phyloP scores from a whole-genome alignment of 2,888 invertebrate genomes.

The Heliconius aoede region DNA sequence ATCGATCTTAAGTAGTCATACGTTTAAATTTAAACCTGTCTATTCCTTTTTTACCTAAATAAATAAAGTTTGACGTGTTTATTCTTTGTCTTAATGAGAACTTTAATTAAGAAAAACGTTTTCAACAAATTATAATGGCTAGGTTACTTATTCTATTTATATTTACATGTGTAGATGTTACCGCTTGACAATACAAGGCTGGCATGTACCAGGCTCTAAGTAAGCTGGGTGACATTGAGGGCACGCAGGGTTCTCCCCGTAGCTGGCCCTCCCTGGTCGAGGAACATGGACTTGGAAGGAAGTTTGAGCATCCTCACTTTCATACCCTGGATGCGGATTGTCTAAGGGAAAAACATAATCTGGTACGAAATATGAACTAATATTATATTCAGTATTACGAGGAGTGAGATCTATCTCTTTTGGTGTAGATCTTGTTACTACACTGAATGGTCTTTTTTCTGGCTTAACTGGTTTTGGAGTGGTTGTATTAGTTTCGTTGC shows the following conservation, averaged over 20 bases:
- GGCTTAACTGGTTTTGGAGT: constrained; percentile 56
- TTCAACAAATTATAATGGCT: constrained; percentile 31
- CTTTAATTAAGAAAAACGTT: constrained; percentile 7
- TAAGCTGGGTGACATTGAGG: constrained; percentile 87
- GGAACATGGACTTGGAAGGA: constrained; percentile 85
- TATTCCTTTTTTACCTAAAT: constrained; percentile 27
- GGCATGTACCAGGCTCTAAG: constrained; percentile 85
- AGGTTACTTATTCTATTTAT: constrained; percentile 25
- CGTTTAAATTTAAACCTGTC: constrained; percentile 16
- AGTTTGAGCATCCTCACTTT: constrained; percentile 81
- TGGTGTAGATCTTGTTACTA: constrained; percentile 65
- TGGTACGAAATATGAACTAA: constrained; percentile 85
- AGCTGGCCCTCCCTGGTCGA: constrained; percentile 71
- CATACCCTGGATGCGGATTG: constrained; percentile 84
- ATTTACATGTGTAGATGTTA: constrained; percentile 52
- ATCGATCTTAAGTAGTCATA: constrained; percentile 10
- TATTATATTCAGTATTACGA: constrained; percentile 80
- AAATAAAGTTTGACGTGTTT: constrained; percentile 24
- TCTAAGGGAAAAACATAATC: constrained; percentile 85
- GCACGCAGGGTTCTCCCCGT: constrained; percentile 85
- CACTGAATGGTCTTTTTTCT: constrained; percentile 67
- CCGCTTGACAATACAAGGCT: constrained; percentile 85
- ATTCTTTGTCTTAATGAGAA: constrained; percentile 17
- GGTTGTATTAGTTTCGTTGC: constrained; percentile 65
- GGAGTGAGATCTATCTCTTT: constrained; percentile 58